Base-by-base conservation (phyloP, 1,140 invertebrate species). In the Drosophila setifemur region DNA sequence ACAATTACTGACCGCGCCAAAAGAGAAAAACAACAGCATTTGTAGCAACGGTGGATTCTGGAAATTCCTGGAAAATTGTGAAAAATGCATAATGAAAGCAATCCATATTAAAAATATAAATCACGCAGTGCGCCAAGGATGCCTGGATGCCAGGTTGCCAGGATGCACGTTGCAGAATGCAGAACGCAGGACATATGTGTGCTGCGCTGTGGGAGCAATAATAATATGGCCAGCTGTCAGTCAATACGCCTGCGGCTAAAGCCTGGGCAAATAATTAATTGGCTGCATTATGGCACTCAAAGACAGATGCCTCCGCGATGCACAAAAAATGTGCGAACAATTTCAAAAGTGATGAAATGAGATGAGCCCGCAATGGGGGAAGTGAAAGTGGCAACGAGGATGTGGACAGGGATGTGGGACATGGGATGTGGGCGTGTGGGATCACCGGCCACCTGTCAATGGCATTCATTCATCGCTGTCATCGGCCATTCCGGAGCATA, bases 11-110 rank as follows among this genome's bases (percentile, higher is more conserved):
- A 57, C 54, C 50, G 31, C 37, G 42, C 50, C 58, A 47, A 29
- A 63, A 23, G 35, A 33, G 8, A 44, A 35, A 42, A 39, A 9
- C 9, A 31, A 18, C 25, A 12, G 9, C 14, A 31, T 7, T 3
- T 9, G 5, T 25, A 33, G 21, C 4, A 25, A 7, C 9, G 19
- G 21, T 14, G 19, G 12, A 3, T 25, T 33, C 2, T 1, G 37
- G 14, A 2, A 12, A 8, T n/a, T n/a, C n/a, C n/a, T n/a, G 28
- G 45, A 37, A 73, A 73, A 72, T 74, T 55, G 73, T 57, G 73
- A 83, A 85, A 85, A 85, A 74, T 79, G 79, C 78, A 83, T 83
- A 83, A 85, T 83, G 78, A 83, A 83, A 79, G 78, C 81, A 71
- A 83, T 85, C 64, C 79, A 78, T 83, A 83, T 83, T 79, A 79